These are phyloP conservation scores for Serripes groenlandicus DNA, from an alignment of 2,888 invertebrate genomes.

Conservation along the genomic window DNA sequence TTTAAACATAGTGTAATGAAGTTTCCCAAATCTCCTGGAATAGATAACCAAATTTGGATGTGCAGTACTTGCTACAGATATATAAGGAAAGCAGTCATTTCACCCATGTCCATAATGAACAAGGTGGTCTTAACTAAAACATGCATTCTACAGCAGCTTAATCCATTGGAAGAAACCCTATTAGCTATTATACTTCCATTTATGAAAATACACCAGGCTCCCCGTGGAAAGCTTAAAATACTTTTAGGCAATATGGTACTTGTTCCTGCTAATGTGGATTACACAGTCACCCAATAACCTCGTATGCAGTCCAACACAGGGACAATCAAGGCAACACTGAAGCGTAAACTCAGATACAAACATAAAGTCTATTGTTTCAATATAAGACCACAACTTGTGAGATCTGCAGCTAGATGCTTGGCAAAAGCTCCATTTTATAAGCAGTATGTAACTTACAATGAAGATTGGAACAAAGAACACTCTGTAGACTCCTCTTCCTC, in stretches of 20 bases:
- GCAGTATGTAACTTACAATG: no score
- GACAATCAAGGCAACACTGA: slow-evolving; percentile 58
- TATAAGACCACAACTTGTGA: slow-evolving; percentile 61
- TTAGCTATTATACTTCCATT: slow-evolving; percentile 54
- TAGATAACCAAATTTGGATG: no score
- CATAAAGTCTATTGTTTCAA: slow-evolving; percentile 59
- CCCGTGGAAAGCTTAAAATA: slow-evolving; percentile 48
- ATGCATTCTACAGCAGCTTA: slow-evolving; percentile 31
- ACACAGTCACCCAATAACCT: slow-evolving; percentile 54
- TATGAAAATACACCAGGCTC: slow-evolving; percentile 55
- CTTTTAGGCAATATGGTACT: slow-evolving; percentile 62
- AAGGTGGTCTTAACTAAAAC: slow-evolving; percentile 50
- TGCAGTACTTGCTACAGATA: slow-evolving; percentile 60
- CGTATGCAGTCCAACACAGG: slow-evolving; percentile 30
- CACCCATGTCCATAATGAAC: slow-evolving; percentile 53
- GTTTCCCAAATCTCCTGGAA: no score
- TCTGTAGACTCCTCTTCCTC: no score
- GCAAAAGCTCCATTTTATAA: no score
- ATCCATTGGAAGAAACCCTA: slow-evolving; percentile 53
- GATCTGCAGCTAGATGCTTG: no score
- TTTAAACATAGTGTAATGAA: no score
- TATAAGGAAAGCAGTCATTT: slow-evolving; percentile 50
- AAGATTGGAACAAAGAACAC: no score
- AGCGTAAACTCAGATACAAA: slow-evolving; percentile 58
- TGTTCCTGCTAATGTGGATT: slow-evolving; percentile 56